Evolutionary conservation across 2,888 invertebrate species (phyloP).

Genomic region (Odontomyia ornata): DNA sequence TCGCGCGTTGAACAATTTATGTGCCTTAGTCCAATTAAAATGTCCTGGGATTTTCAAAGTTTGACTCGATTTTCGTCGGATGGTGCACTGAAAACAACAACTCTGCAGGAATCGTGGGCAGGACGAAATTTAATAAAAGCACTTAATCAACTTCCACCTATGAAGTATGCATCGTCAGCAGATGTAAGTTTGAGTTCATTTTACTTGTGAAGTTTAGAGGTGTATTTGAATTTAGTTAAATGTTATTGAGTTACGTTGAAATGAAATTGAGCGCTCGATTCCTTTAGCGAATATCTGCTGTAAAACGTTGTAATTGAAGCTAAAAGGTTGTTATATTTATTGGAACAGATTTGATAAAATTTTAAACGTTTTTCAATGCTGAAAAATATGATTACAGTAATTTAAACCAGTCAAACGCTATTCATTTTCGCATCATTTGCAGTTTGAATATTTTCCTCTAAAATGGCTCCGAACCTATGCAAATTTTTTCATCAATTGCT

Average conservation of each 20-base stretch:
- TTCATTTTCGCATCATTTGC: too few species aligned
- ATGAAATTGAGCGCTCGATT: background rate
- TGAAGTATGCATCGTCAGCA: constrained; percentile 52
- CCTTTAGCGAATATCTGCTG: background rate
- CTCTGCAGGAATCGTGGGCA: constrained; percentile 70
- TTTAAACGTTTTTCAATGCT: background rate
- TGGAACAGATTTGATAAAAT: background rate
- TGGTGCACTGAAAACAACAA: constrained; percentile 64
- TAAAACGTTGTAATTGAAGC: background rate
- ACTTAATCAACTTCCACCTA: constrained; percentile 61
- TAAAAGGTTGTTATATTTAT: background rate
- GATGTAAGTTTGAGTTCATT: constrained; percentile 55
- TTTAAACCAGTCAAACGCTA: too few species aligned
- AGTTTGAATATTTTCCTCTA: too few species aligned
- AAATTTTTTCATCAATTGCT: too few species aligned
- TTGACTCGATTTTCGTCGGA: constrained; percentile 53
- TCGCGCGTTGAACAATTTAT: background rate
- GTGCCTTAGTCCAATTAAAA: background rate
- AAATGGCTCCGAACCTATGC: too few species aligned
- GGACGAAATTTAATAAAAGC: constrained; percentile 67
- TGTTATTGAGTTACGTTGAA: background rate
- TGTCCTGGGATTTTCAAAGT: constrained; percentile 48
- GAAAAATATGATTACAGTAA: too few species aligned
- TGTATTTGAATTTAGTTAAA: background rate
- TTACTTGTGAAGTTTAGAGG: background rate